phyloP scores from a whole-genome alignment of 2,888 invertebrate genomes.

The Melikaiella ostensackeni region DNA sequence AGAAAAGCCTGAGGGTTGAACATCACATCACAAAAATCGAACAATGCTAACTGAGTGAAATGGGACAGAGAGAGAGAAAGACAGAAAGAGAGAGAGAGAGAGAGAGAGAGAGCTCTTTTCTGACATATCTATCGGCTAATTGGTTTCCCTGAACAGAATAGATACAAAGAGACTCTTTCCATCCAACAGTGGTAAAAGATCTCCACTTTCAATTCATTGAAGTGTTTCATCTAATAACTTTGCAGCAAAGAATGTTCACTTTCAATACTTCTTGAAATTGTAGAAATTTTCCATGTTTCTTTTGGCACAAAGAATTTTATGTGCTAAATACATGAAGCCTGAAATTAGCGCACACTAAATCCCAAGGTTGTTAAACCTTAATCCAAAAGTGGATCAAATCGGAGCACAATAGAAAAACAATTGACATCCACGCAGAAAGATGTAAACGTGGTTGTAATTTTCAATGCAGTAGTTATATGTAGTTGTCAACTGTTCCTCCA shows the following conservation, averaged over 20 bases:
- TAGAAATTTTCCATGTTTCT: too few relatives aligned
- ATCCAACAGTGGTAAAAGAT: constrained; percentile 1
- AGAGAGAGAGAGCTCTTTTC: constrained; percentile 46
- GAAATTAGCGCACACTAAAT: too few relatives aligned
- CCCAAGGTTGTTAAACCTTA: too few relatives aligned
- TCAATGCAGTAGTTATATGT: too few relatives aligned
- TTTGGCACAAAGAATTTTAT: too few relatives aligned
- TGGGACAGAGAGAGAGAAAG: constrained; percentile 43
- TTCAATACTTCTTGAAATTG: not conserved
- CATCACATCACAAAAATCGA: constrained; percentile 42
- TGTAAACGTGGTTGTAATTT: too few relatives aligned
- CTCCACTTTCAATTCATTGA: constrained; percentile 2
- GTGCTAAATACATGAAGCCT: too few relatives aligned
- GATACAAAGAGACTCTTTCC: constrained; percentile 40
- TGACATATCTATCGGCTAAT: constrained; percentile 60
- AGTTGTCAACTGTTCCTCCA: too few relatives aligned
- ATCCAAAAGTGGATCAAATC: too few relatives aligned
- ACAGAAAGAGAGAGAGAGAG: too few relatives aligned
- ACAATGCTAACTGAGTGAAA: constrained; percentile 54
- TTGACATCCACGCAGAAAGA: too few relatives aligned
- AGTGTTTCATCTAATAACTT: not conserved
- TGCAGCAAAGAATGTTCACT: not conserved
- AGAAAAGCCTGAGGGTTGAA: not conserved
- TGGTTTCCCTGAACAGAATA: constrained; percentile 48
- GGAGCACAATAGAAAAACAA: too few relatives aligned